Evolutionary conservation across 1,140 invertebrate genomes (phyloP).

Genomic region (Drosophila nebulosa): DNA sequence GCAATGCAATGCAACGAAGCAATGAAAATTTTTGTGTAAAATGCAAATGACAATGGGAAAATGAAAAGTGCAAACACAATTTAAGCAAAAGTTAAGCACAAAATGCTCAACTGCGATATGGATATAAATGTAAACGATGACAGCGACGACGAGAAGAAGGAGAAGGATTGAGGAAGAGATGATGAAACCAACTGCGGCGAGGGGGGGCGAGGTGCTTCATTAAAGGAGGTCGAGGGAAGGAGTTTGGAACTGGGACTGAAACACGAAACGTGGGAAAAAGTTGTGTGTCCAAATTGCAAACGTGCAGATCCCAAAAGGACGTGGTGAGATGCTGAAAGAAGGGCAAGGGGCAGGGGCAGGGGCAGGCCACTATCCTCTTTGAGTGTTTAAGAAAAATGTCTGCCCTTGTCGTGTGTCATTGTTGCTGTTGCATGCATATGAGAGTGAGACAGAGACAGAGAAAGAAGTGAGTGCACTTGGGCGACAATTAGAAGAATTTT

Average conservation of each 20-base stretch:
- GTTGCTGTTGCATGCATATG: slow-evolving; percentile 67
- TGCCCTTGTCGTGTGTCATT: slow-evolving; percentile 62
- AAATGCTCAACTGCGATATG: slow-evolving; percentile 30
- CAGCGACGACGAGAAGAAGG: neutral
- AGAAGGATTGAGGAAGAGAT: neutral
- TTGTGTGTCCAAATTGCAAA: slow-evolving; percentile 60
- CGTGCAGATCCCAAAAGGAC: slow-evolving; percentile 18
- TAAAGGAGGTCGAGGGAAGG: neutral
- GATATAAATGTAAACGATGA: slow-evolving; percentile 19
- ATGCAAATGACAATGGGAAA: slow-evolving; percentile 45
- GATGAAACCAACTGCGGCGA: neutral
- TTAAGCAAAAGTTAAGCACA: slow-evolving; percentile 22
- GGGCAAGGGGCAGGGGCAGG: neutral
- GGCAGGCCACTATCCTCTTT: neutral
- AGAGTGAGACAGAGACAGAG: slow-evolving; percentile 16
- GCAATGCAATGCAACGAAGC: neutral
- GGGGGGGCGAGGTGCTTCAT: neutral
- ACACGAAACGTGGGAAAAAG: slow-evolving; percentile 58
- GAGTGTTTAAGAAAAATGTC: slow-evolving; percentile 58
- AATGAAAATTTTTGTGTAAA: slow-evolving; percentile 37
- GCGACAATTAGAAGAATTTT: slow-evolving; percentile 71
- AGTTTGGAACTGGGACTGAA: slow-evolving; percentile 26
- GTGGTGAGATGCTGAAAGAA: neutral
- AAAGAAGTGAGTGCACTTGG: slow-evolving; percentile 48
- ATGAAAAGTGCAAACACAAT: slow-evolving; percentile 46